Evolutionary conservation across 2,113 vertebrate species (phyloP).

Genomic region (Gobius niger): DNA sequence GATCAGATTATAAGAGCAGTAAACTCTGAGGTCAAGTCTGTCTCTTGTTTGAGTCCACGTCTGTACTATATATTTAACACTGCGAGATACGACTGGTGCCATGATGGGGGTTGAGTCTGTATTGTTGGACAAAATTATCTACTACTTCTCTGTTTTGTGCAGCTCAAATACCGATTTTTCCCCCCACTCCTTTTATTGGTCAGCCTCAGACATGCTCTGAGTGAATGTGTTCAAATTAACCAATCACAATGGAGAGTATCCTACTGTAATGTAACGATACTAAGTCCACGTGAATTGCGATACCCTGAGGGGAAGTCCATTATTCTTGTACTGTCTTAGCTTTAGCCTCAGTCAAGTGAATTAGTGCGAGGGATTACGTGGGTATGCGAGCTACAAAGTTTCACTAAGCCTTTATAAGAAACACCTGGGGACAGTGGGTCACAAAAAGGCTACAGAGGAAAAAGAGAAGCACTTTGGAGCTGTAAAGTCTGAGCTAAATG

Average conservation of each 20-base stretch:
- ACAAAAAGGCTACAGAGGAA: conserved; percentile 18
- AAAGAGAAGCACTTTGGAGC: neutral
- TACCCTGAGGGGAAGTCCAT: neutral
- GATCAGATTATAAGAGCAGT: too few relatives aligned
- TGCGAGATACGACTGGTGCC: neutral
- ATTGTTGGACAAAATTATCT: too few relatives aligned
- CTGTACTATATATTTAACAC: neutral
- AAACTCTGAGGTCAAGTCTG: too few relatives aligned
- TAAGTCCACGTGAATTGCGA: too few relatives aligned
- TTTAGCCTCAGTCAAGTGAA: conserved; percentile 3
- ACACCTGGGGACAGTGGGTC: conserved; percentile 31
- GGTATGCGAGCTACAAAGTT: conserved; percentile 18
- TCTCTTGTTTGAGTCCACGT: neutral
- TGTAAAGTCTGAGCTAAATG: neutral
- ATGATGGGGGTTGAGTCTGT: neutral
- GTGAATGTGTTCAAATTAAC: too few relatives aligned
- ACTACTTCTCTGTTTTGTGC: too few relatives aligned
- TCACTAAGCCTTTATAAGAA: conserved; percentile 22
- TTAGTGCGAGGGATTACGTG: conserved; percentile 21
- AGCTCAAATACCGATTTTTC: too few relatives aligned
- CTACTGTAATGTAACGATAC: too few relatives aligned
- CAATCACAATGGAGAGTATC: too few relatives aligned
- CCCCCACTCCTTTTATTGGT: neutral
- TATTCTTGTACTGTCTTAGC: conserved; percentile 2
- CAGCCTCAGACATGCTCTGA: too few relatives aligned